Conservation (phyloP, 2,113 vertebrate genomes). For the Urocitellus parryii region DNA sequence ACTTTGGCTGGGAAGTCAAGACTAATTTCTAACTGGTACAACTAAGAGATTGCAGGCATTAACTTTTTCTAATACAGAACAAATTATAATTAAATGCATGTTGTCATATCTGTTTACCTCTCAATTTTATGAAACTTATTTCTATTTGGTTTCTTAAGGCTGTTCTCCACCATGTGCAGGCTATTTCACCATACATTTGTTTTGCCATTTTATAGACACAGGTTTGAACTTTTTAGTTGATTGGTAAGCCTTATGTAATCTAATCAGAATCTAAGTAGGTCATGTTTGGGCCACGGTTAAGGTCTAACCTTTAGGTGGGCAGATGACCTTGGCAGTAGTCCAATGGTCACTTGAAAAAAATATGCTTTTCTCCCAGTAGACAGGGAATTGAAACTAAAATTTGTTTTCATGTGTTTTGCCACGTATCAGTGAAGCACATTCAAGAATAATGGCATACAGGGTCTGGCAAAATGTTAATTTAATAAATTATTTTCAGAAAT, state of each 20-base stretch:
- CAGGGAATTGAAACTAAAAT: neutral
- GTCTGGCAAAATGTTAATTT: neutral
- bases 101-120: neutral
- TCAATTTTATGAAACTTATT: neutral
- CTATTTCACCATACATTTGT: neutral
- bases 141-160: neutral
- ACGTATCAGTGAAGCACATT: neutral
- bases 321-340: neutral
- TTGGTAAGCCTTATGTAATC: neutral
- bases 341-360: neutral
- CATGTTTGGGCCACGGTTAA: neutral
- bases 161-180: neutral
- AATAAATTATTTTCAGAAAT: neutral
- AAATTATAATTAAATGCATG: neutral
- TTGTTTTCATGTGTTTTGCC: neutral
- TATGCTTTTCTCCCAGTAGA: neutral
- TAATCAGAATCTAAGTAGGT: neutral
- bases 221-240: neutral
- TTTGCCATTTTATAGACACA: neutral
- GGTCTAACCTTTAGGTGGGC: neutral
- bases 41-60: neutral
- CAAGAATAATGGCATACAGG: neutral
- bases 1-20: neutral
- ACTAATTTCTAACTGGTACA: neutral
- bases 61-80: neutral